phyloP scores from a whole-genome alignment of 2,113 vertebrate genomes.

The Pithys albifrons region DNA sequence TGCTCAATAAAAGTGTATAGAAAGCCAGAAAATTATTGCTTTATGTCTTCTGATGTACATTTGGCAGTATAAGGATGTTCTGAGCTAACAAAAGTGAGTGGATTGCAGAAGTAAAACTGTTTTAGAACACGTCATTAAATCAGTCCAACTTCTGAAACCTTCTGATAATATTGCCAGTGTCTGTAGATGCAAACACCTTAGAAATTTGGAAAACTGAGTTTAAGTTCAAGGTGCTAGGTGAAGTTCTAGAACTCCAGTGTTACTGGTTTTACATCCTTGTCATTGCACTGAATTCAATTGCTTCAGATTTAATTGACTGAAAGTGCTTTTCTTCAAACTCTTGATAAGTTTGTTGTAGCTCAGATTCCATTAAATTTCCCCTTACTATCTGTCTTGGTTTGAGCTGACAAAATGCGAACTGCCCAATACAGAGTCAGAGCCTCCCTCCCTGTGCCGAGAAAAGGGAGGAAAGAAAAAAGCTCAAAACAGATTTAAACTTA shows the following conservation, averaged over 20 bases:
- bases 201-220: background rate
- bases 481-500: no score
- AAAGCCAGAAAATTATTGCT: background rate
- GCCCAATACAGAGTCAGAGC: no score
- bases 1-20: background rate
- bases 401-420: no score
- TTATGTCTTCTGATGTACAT: background rate
- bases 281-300: background rate
- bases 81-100: background rate
- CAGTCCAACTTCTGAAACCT: background rate
- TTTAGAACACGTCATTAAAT: background rate
- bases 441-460: no score
- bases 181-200: background rate
- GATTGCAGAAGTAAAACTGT: background rate
- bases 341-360: slow-evolving; percentile 1
- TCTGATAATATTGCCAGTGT: background rate
- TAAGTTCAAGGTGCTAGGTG: background rate
- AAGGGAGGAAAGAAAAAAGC: no score
- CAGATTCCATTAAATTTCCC: background rate
- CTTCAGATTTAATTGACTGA: background rate
- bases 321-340: background rate
- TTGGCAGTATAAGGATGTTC: background rate
- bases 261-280: background rate
- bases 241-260: rapidly evolving
- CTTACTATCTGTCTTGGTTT: background rate